Conservation (phyloP, 2,113 vertebrate genomes). For the Rostratula benghalensis region DNA sequence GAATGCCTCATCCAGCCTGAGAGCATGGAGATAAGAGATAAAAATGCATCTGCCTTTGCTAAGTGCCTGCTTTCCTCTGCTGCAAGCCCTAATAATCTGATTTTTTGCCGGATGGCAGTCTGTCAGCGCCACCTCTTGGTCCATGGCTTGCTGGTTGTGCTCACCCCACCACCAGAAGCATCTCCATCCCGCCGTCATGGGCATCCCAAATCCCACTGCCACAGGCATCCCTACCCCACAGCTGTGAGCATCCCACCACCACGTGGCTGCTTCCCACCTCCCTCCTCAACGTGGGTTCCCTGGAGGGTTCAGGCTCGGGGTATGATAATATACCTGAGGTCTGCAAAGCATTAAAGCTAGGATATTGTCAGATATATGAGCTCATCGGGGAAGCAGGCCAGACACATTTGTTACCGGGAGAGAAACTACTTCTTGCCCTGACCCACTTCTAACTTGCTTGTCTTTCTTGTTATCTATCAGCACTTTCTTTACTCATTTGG, state of each 20-base stretch:
- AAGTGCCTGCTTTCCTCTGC: not conserved
- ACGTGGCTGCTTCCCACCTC: not conserved
- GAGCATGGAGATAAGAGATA: constrained; percentile 56
- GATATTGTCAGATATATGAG: constrained; percentile 76
- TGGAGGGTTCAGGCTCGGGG: constrained; percentile 67
- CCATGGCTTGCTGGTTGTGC: accelerated
- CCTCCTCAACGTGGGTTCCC: constrained; percentile 61
- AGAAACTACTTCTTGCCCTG: constrained; percentile 33
- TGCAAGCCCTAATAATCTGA: not conserved
- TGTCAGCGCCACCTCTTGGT: constrained; percentile 69
- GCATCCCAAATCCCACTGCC: accelerated
- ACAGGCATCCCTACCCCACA: not conserved
- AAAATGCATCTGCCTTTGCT: not conserved
- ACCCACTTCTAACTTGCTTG: constrained; percentile 11
- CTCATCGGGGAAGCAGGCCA: constrained; percentile 73
- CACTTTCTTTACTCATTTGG: constrained; percentile 50
- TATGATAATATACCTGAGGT: constrained; percentile 70
- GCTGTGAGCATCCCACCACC: not conserved
- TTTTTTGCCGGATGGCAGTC: not conserved
- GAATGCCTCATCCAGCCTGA: constrained; percentile 22
- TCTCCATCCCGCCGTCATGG: not conserved
- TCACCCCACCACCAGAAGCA: accelerated
- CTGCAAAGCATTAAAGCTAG: constrained; percentile 74
- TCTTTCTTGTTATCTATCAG: constrained; percentile 67
- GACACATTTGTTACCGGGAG: constrained; percentile 58